Evolutionary conservation across 2,797 vertebrate genomes (phyloP), one percentile per base, ranked within the genome.

Genomic region (Kryptolebias ocellatus): DNA sequence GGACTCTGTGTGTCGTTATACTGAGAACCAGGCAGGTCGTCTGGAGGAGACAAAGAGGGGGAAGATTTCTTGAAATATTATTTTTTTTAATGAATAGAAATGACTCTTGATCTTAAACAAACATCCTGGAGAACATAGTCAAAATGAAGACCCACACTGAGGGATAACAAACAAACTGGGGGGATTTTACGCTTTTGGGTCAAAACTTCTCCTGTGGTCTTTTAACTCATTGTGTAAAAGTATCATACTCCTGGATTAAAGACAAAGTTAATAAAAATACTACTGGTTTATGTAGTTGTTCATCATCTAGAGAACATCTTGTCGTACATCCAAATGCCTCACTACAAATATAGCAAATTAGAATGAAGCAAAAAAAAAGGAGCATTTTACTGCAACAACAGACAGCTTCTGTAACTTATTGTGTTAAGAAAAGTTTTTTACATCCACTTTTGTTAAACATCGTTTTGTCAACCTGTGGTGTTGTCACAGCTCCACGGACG

Each of bases 401-500:
- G 27, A 12, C 24, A 58, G 49, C 9, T 3, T 46, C 4, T 37
- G 1, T 2, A 54, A 14, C 29, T 29, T 16, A 46, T 28, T 11
- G 3, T 29, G 3, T 29, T 18, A n/a, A 50, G n/a, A 20, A 61
- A 47, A 5, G 0, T 49, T 47, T 29, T 51, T 28, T 1, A 14
- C 46, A 1, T n/a, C 57, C 9, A 70, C 16, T 45, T 29, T 8
- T 3, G 0, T 24, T 10, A 10, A 11, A 39, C 3, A 8, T 39
- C 11, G 14, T 31, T 24, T 39, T 17, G 1, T 70, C 75, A 78
- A 92, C 91, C 91, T 87, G 83, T 87, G 29, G 86, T 29, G 34
- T 84, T 91, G 53, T 80, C 66, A 74, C 91, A 92, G 56, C 67
- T 58, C 91, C 91, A 92, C 0, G 87, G 87, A 1, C 85, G 83